These are phyloP conservation scores for Drosophila funebris DNA, from an alignment of 1,140 invertebrate genomes.

Conservation along the genomic window DNA sequence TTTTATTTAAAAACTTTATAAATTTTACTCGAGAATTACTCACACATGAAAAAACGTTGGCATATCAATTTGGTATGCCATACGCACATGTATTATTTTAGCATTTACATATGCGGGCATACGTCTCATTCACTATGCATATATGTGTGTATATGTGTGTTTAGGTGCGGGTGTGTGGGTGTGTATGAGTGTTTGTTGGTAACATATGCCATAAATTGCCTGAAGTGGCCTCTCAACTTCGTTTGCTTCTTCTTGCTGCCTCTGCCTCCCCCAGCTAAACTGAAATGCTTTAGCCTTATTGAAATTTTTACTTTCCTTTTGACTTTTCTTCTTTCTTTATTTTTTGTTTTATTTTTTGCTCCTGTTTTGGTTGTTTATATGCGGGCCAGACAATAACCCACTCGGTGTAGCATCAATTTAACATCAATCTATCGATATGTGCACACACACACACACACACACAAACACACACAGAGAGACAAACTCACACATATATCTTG, in stretches of 20 bases:
- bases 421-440: constrained; percentile 72
- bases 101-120: constrained; percentile 67
- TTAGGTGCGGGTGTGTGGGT: constrained; percentile 1
- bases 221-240: constrained; percentile 68
- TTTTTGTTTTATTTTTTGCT: constrained; percentile 40
- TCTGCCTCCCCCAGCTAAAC: constrained; percentile 35
- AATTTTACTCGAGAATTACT: constrained; percentile 79
- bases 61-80: constrained; percentile 80
- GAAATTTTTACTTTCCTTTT: constrained; percentile 67
- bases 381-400: constrained; percentile 78
- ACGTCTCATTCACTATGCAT: not conserved
- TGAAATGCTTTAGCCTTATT: constrained; percentile 72
- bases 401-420: constrained; percentile 76
- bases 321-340: constrained; percentile 31
- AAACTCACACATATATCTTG: constrained; percentile 32
- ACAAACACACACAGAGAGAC: constrained; percentile 9
- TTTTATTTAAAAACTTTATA: constrained; percentile 79
- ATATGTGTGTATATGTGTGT: constrained; percentile 11
- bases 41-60: constrained; percentile 78
- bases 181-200: constrained; percentile 52
- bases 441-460: constrained; percentile 13
- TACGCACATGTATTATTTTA: constrained; percentile 78
- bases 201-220: constrained; percentile 81
- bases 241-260: constrained; percentile 14
- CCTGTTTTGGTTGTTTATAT: constrained; percentile 64